These are phyloP conservation scores for Nephrotoma flavescens DNA, from an alignment of 2,888 invertebrate genomes.

Conservation along the genomic window DNA sequence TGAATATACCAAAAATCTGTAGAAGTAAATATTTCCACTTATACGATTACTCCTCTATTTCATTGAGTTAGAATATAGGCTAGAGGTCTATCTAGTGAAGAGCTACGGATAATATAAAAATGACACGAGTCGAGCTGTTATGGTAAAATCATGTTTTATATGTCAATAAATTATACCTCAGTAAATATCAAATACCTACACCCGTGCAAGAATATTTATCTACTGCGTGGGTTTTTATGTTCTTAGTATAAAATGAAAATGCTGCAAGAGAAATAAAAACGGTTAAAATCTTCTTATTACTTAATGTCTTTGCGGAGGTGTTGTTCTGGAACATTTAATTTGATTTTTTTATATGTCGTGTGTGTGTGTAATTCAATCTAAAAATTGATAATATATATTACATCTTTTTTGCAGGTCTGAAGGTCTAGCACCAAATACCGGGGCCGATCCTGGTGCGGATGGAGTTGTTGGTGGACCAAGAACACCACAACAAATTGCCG, in stretches of 20 bases:
- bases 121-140: not conserved
- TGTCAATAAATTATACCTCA: not conserved
- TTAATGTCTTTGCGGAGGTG: not conserved
- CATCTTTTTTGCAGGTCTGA: conserved; percentile 24
- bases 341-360: not conserved
- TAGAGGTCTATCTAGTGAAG: no score
- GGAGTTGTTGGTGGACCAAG: conserved; percentile 75
- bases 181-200: not conserved
- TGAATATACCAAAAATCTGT: no score
- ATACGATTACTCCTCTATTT: no score
- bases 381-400: not conserved
- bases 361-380: not conserved
- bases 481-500: conserved; percentile 71
- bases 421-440: conserved; percentile 46
- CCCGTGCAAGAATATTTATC: not conserved
- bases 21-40: no score
- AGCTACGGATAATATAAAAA: no score
- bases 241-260: not conserved
- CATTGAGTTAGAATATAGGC: no score
- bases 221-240: not conserved
- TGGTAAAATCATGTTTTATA: not conserved
- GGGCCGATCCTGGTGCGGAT: conserved; percentile 52
- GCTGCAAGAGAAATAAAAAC: not conserved
- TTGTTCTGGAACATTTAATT: not conserved
- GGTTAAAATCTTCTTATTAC: not conserved